Base-by-base conservation (phyloP, 2,888 invertebrate genomes). In the Dusona sp. region DNA sequence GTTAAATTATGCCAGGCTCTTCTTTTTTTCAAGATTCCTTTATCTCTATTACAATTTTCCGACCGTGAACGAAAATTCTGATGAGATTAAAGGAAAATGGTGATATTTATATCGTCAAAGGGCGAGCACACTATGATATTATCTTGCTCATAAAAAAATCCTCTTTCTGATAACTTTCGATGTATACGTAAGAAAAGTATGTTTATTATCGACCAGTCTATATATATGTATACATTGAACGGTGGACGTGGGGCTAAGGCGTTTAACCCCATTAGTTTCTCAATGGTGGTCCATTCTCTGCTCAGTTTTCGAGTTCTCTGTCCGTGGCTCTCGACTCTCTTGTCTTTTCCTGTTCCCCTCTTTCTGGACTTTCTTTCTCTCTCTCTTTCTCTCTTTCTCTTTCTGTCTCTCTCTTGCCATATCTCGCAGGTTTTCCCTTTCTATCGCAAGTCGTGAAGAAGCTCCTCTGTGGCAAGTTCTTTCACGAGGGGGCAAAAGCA, bases 181-280 rank as follows among this genome's bases (percentile, higher is more conserved):
- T 33, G 38, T 33, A 33, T n/a, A n/a, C 9, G n/a, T 19, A 51
- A 64, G 7, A 42, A 11, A 61, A n/a, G n/a, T 16, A 6, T 65
- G 19, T 36, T 65, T 36, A 2, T 36, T 36, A 65, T 74, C 54
- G n/a, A 61, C 33, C 3, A 9, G 36, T n/a, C 22, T n/a, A 19
- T 54, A 38, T 38, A 54, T 16, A 19, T 25, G 4, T 45, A 25
- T 68, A 45, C 1, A 19, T 67, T 42, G 78, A 51, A 73, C 67
- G 75, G 48, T 75, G 90, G 91, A 90, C 92, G 7, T 7, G 38
- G 38, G 42, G 42, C 42, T 91, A 91, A 93, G 93, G 93, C 93
- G 93, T 93, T 93, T 93, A 93, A 94, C 93, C 93, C 93, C 93
- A 94, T 94, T 94, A 94, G 93, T 93, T 90, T 81, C 88, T 91